These are phyloP conservation scores for Dorcus hopei DNA, from an alignment of 2,888 invertebrate species.

Conservation along the genomic window DNA sequence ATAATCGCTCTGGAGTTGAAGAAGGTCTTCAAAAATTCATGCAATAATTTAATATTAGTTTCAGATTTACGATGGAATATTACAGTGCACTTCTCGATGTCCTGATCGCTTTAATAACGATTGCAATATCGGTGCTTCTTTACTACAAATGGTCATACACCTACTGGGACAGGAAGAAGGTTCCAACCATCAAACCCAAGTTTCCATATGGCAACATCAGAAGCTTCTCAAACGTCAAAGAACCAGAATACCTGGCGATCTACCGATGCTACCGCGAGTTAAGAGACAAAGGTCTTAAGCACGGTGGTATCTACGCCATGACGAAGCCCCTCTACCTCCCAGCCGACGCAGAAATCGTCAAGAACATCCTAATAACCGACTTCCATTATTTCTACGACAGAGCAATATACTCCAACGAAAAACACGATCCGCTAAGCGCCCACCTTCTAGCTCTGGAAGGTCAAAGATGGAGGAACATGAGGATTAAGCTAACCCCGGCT, in stretches of 20 bases:
- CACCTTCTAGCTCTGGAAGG: conserved; percentile 56
- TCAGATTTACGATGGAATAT: background rate
- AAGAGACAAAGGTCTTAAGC: conserved; percentile 27
- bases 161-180: background rate
- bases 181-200: background rate
- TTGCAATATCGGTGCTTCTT: background rate
- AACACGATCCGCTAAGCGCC: conserved; percentile 54
- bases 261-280: conserved; percentile 7
- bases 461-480: conserved; percentile 54
- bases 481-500: conserved; percentile 21
- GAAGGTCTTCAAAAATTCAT: too few relatives aligned
- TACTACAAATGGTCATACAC: conserved; percentile 12
- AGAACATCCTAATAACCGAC: conserved; percentile 54
- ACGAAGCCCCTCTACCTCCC: conserved; percentile 29
- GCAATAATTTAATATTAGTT: too few relatives aligned
- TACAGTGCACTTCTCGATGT: background rate
- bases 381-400: conserved; percentile 59
- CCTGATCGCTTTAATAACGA: background rate
- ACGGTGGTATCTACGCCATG: conserved; percentile 43
- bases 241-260: too few relatives aligned
- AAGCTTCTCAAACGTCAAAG: background rate
- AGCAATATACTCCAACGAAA: conserved; percentile 41
- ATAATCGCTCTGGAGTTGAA: too few relatives aligned
- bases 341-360: conserved; percentile 22
- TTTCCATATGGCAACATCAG: background rate